These are phyloP conservation scores for Lasaia peninsularis DNA, from an alignment of 1,140 invertebrate species.

Conservation along the genomic window DNA sequence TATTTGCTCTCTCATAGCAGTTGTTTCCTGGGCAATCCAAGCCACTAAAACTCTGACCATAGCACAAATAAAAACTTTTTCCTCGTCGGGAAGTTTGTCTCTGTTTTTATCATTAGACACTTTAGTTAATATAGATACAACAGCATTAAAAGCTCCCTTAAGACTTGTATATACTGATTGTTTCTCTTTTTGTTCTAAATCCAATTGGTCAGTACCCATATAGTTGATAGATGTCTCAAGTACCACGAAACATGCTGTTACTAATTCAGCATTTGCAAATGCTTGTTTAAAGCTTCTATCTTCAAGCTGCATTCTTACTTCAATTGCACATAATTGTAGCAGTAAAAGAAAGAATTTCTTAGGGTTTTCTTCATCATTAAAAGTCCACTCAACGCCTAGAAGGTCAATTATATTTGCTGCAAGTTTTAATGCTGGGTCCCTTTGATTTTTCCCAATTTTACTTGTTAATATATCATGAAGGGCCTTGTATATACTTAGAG, in stretches of 20 bases:
- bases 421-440: constrained; percentile 91
- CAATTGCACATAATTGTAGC: constrained; percentile 92
- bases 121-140: constrained; percentile 85
- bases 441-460: constrained; percentile 90
- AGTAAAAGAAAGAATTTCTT: constrained; percentile 90
- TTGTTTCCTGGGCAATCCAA: constrained; percentile 94
- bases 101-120: constrained; percentile 85
- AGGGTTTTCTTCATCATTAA: constrained; percentile 86
- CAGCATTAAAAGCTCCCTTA: constrained; percentile 91
- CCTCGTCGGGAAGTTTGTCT: constrained; percentile 80
- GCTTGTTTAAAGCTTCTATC: constrained; percentile 89
- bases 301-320: constrained; percentile 94
- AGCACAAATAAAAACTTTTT: constrained; percentile 88
- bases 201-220: constrained; percentile 88
- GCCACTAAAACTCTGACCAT: constrained; percentile 89
- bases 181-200: constrained; percentile 93
- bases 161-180: constrained; percentile 93
- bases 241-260: constrained; percentile 90
- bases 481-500: constrained; percentile 86
- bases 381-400: constrained; percentile 90
- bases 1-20: constrained; percentile 90
- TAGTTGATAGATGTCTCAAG: constrained; percentile 89
- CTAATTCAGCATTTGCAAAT: constrained; percentile 84
- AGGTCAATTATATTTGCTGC: constrained; percentile 88
- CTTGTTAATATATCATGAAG: constrained; percentile 89